Base-by-base conservation (phyloP, 2,113 vertebrate genomes). In the Catharus minimus region DNA sequence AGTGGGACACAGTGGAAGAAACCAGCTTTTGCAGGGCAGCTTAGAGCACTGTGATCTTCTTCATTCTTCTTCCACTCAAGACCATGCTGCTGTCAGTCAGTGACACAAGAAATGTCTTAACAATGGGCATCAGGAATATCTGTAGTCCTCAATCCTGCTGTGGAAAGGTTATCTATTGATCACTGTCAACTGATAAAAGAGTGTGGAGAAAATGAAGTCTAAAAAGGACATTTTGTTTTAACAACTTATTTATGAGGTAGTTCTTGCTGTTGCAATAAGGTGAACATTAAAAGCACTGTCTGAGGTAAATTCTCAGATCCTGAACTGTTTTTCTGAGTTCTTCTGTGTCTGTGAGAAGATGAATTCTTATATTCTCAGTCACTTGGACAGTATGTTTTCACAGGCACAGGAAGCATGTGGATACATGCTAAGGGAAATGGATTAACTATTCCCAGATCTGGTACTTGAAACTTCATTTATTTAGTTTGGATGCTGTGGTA, bases 401-500 rank as follows among this genome's bases (percentile, higher is more conserved):
- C 60, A 87, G 43, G 24, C 30, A 75, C 10, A 64, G 60, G 66
- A 68, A 84, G 2, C 7, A 6, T 58, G 26, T 56, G 53, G 36
- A 82, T 52, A 52, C 19, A 55, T 62, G 27, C 43, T 74, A 58
- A 47, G 41, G 33, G 13, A 89, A 89, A 68, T 49, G 43, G 27
- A 64, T 38, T 65, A 77, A 72, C 26, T 88, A 44, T 75, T 57
- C 18, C 33, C 24, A 88, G 32, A 26, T 81, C 27, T 77, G 36
- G 33, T 66, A 71, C 53, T 53, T 50, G n/a, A 77, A 78, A 94
- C 27, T 71, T 67, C 6, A 6, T 89, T 88, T 75, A 80, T 72
- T 95, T 90, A 17, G 58, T 92, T 93, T 95, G 53, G 23, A 88
- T 86, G 26, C 50, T 75, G 57, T 86, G 21, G 11, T 7, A 23